phyloP scores from a whole-genome alignment of 2,888 invertebrate genomes.

The Lithophane ornitopus region DNA sequence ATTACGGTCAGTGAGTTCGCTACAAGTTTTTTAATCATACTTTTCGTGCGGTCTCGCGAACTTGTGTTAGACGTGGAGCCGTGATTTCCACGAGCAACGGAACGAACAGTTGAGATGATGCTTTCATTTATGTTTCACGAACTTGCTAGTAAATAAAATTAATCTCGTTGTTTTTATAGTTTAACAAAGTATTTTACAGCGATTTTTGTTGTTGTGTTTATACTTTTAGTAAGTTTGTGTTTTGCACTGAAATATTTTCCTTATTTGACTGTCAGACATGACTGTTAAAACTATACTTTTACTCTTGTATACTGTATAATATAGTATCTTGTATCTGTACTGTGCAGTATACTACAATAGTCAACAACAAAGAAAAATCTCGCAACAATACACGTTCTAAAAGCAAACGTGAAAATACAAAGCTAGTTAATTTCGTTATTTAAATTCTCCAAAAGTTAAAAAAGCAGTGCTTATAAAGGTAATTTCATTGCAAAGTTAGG shows the following conservation, averaged over 20 bases:
- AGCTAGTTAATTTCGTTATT: conserved; percentile 63
- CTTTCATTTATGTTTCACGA: conserved; percentile 64
- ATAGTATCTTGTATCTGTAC: too few species aligned
- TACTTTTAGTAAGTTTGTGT: conserved; percentile 35
- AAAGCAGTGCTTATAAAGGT: conserved; percentile 64
- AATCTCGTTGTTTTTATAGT: conserved; percentile 64
- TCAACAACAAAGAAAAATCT: conserved; percentile 29
- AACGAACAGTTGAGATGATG: conserved; percentile 59
- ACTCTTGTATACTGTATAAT: conserved; percentile 2
- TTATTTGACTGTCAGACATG: conserved; percentile 20
- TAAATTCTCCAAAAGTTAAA: conserved; percentile 66
- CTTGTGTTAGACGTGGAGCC: conserved; percentile 70
- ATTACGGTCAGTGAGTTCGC: conserved; percentile 74
- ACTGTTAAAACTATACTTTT: not conserved
- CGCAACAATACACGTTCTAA: conserved; percentile 36
- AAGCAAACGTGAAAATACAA: conserved; percentile 55
- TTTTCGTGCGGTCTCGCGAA: conserved; percentile 74
- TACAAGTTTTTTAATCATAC: conserved; percentile 80
- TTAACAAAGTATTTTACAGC: conserved; percentile 55
- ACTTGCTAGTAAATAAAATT: conserved; percentile 63
- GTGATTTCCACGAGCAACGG: conserved; percentile 69
- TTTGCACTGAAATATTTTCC: conserved; percentile 44
- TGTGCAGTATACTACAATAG: not conserved
- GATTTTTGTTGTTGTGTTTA: conserved; percentile 36
- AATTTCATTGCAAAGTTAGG: conserved; percentile 67